Evolutionary conservation across 2,113 vertebrate species (phyloP), one percentile per base, ranked within the genome.

Genomic region (Hoplias malabaricus): DNA sequence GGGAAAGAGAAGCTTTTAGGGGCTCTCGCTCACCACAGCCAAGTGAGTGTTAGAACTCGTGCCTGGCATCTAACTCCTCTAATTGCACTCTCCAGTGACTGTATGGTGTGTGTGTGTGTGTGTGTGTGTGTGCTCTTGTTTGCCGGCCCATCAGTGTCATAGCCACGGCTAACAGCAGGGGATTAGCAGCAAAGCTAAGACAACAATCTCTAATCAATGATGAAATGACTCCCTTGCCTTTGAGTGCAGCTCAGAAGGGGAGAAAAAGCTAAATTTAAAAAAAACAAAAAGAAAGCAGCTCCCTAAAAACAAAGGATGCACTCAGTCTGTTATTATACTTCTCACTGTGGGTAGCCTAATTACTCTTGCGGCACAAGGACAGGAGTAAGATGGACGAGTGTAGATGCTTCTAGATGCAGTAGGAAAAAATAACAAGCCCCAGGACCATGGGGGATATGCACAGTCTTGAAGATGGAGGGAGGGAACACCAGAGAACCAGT

Each of bases 111-210:
- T 23, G 2, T 79, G 72, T 80, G 75, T 70, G 23, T 42, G 48
- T 54, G 46, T 69, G 46, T 43, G 70, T 54, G 61, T 43, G 80
- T 83, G 69, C 79, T 53, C 57, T 19, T 72, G 69, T 34, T 21
- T 48, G 42, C 29, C 13, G 29, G 36, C 43, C 19, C 53, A 54
- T 73, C 46, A 66, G 69, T 79, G 71, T 61, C 50, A 38, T 76
- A 75, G 83, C 73, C 61, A 56, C 71, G 34, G 73, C 73, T 83
- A 78, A 86, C 88, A 85, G 90, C 76, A 84, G 85, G 84, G 63
- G 80, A 79, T 84, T 82, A 79, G 76, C 77, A 71, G 57, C 63
- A 42, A 42, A 83, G 68, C 82, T 74, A 63, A 73, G 72, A 77
- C 81, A 80, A 63, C 62, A 65, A 13, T 74, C 77, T 73, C 70